These are phyloP conservation scores for Psammodynastes pulverulentus DNA, from an alignment of 2,113 vertebrate genomes.

Conservation along the genomic window DNA sequence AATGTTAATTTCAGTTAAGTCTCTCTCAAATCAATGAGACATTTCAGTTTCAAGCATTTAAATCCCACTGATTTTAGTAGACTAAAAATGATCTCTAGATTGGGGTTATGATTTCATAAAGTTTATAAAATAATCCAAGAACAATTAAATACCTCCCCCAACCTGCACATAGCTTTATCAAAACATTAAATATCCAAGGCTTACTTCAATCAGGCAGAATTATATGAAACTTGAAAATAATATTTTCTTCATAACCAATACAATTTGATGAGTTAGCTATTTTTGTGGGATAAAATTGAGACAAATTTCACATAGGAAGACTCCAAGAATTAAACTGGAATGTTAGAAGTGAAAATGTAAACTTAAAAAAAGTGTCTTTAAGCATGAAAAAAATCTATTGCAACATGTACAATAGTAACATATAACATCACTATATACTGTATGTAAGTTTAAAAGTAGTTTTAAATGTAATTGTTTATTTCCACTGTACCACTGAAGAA, in stretches of 20 bases:
- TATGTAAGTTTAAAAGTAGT: background rate
- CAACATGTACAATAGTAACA: background rate
- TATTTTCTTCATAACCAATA: background rate
- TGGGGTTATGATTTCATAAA: background rate
- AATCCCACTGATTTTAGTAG: background rate
- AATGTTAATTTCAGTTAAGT: background rate
- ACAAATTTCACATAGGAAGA: background rate
- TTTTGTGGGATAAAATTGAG: background rate
- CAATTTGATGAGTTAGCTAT: background rate
- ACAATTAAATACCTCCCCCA: background rate
- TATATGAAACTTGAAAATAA: background rate
- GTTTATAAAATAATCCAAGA: background rate
- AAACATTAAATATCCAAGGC: background rate
- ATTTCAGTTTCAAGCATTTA: background rate
- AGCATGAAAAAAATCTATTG: background rate
- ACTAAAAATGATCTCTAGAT: background rate
- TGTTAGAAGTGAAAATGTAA: background rate
- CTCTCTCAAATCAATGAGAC: background rate
- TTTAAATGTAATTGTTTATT: background rate
- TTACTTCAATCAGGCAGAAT: background rate
- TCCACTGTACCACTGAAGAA: background rate
- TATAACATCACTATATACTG: background rate
- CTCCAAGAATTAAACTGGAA: background rate
- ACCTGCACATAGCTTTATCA: background rate
- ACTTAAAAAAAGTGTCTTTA: background rate